Evolutionary conservation across 2,113 vertebrate species (phyloP).

Genomic region (Oryzias celebensis): DNA sequence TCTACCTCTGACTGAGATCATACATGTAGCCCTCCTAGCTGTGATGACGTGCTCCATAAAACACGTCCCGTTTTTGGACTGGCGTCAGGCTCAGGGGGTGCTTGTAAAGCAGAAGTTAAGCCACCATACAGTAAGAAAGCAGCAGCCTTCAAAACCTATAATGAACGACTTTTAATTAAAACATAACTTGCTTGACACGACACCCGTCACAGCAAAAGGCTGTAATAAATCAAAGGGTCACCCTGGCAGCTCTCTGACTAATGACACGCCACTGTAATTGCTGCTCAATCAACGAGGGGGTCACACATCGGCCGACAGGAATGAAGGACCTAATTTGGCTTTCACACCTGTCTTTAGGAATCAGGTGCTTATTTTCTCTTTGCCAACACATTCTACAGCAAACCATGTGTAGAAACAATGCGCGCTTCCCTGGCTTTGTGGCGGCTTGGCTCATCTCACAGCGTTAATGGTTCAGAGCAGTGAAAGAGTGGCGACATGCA

Average conservation of each 20-base stretch:
- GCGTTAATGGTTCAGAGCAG: conserved; percentile 52
- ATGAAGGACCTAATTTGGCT: conserved; percentile 57
- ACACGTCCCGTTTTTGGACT: too few relatives aligned
- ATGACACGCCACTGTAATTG: conserved; percentile 64
- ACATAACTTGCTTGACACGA: conserved; percentile 25
- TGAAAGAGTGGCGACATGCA: conserved; percentile 48
- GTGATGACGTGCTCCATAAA: too few relatives aligned
- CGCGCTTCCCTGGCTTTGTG: conserved; percentile 26
- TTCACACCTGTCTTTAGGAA: conserved; percentile 58
- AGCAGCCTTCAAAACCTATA: conserved; percentile 29
- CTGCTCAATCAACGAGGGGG: conserved; percentile 43
- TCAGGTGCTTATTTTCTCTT: conserved; percentile 21
- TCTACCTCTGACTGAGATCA: too few relatives aligned
- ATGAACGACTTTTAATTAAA: conserved; percentile 53
- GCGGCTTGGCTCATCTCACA: conserved; percentile 50
- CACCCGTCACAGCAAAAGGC: conserved; percentile 42
- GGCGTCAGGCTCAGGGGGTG: too few relatives aligned
- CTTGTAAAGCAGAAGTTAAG: not conserved
- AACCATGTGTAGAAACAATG: conserved; percentile 36
- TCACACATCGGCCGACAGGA: conserved; percentile 51
- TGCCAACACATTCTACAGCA: conserved; percentile 41
- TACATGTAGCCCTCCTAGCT: too few relatives aligned
- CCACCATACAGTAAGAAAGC: conserved; percentile 9
- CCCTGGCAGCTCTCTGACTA: conserved; percentile 51
- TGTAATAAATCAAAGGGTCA: conserved; percentile 71